Evolutionary conservation across 2,888 invertebrate genomes (phyloP).

Genomic region (Acleris literana): DNA sequence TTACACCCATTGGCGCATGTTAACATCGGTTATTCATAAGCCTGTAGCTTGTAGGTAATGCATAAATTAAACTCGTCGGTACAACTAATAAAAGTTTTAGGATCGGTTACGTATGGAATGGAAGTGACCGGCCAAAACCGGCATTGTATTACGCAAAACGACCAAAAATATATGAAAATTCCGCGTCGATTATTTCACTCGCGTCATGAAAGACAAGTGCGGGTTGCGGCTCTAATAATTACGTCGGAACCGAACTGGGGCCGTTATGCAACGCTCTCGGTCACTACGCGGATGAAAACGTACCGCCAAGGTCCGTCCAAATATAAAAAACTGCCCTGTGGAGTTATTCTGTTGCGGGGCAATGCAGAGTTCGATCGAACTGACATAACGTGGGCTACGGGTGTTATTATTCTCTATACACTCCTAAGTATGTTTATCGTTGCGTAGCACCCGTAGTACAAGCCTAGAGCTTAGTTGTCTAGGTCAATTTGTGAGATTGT

Average conservation of each 20-base stretch:
- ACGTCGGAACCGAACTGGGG: constrained; percentile 53
- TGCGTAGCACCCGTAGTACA: no score
- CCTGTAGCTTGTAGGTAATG: constrained; percentile 32
- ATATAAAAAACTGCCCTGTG: constrained; percentile 28
- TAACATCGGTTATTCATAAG: constrained; percentile 34
- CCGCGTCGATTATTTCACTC: constrained; percentile 57
- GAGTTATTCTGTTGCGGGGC: no score
- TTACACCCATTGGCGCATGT: constrained; percentile 31
- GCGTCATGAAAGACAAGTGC: constrained; percentile 66
- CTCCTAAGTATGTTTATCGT: no score
- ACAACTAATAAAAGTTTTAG: constrained; percentile 31
- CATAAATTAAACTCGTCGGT: constrained; percentile 33
- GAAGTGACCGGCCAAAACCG: constrained; percentile 42
- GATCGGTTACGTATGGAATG: constrained; percentile 31
- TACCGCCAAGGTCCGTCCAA: constrained; percentile 48
- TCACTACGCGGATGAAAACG: constrained; percentile 53
- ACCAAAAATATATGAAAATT: constrained; percentile 64
- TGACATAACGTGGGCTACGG: no score
- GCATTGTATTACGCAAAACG: constrained; percentile 59
- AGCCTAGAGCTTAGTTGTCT: no score
- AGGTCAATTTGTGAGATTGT: no score
- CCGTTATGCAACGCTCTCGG: constrained; percentile 63
- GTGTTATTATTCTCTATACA: no score
- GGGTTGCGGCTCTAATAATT: constrained; percentile 59
- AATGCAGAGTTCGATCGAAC: no score